Conservation (phyloP, 2,888 invertebrate genomes). For the Pristionchus japonicus region DNA sequence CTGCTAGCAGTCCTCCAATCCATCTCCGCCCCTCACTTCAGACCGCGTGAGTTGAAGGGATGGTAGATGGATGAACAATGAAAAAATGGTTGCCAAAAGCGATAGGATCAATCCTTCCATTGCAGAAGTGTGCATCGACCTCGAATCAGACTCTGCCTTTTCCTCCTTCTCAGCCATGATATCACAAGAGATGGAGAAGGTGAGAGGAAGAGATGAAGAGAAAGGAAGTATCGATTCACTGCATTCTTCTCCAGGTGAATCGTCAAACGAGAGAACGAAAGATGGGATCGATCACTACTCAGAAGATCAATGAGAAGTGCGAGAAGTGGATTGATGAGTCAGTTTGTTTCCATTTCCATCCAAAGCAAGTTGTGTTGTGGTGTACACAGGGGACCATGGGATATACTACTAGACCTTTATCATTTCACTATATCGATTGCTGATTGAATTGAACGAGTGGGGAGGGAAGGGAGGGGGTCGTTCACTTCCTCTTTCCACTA, state of each 20-base stretch:
- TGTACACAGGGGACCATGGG: too few relatives aligned
- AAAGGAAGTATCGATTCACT: not conserved
- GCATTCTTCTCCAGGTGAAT: not conserved
- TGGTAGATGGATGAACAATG: not conserved
- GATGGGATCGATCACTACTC: conserved; percentile 19
- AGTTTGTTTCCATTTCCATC: not conserved
- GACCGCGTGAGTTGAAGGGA: conserved; percentile 38
- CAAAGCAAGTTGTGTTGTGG: too few relatives aligned
- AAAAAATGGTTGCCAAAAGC: not conserved
- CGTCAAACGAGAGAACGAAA: not conserved
- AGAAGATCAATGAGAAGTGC: conserved; percentile 41
- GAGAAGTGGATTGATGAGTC: conserved; percentile 44
- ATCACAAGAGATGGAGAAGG: conserved; percentile 11
- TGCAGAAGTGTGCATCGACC: not conserved
- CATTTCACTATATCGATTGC: not conserved
- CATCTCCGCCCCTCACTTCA: conserved; percentile 43
- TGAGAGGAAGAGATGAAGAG: not conserved
- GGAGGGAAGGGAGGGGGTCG: too few relatives aligned
- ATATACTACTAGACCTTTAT: not conserved
- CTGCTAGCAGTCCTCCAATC: conserved; percentile 57
- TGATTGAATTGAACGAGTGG: not conserved
- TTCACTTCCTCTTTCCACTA: not conserved
- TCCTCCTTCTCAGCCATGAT: conserved; percentile 9
- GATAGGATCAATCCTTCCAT: not conserved
- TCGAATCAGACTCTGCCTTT: conserved; percentile 20